Conservation (phyloP, 2,888 invertebrate genomes). For the Sympetrum striolatum region DNA sequence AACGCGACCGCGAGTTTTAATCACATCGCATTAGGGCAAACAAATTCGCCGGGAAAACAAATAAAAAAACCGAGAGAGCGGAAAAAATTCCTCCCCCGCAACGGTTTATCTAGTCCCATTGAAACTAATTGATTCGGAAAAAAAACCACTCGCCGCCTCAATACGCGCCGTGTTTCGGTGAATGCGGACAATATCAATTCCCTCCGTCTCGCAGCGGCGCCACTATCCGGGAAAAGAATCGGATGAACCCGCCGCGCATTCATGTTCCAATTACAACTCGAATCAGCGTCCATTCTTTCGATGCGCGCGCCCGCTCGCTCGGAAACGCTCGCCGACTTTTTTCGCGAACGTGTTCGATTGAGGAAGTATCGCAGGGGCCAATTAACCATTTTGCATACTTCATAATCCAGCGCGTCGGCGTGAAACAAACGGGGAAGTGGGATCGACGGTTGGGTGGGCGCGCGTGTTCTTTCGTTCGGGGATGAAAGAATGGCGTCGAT, state of each 20-base stretch:
- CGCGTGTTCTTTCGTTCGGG: background rate
- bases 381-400: slow-evolving; percentile 2
- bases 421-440: background rate
- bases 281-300: slow-evolving; percentile 5
- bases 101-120: background rate
- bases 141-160: background rate
- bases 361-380: background rate
- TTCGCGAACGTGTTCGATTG: slow-evolving; percentile 1
- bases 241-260: background rate
- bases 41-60: too few species aligned
- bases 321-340: background rate
- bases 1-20: too few species aligned
- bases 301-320: background rate
- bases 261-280: background rate
- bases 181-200: background rate
- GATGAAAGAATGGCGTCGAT: background rate
- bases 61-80: background rate
- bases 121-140: background rate
- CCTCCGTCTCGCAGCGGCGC: background rate
- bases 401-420: background rate
- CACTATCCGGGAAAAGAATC: background rate
- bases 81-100: background rate
- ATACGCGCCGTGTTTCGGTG: background rate
- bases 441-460: background rate
- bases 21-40: too few species aligned